A percentile compares a stretch with the other conserved stretches of the same genome.
phyloP scores from a whole-genome alignment of 2,888 invertebrate species.

The Drosophila ustulata region DNA sequence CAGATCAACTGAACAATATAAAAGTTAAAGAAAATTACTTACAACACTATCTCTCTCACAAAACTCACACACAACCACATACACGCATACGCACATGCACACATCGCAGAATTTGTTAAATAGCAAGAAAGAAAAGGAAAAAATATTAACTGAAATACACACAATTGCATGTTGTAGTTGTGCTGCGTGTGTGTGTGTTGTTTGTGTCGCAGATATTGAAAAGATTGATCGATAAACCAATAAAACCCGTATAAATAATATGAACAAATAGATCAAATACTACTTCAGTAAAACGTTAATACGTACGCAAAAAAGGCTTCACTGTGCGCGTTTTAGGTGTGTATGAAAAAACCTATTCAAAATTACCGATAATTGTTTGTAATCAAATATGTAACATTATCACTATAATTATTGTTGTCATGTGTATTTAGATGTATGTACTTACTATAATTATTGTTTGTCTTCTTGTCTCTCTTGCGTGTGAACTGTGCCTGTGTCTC shows the following conservation, averaged over 20 bases:
- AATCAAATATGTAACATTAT: conserved; percentile 22
- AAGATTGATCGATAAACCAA: conserved; percentile 42
- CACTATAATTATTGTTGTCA: conserved; percentile 32
- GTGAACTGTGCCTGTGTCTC: conserved; percentile 50
- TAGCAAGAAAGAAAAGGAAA: not conserved
- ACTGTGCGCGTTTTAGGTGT: conserved; percentile 73
- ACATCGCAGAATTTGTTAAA: conserved; percentile 4
- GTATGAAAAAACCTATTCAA: conserved; percentile 64
- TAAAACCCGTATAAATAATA: conserved; percentile 44
- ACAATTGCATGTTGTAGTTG: conserved; percentile 16
- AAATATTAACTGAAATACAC: conserved; percentile 3
- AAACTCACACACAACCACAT: conserved; percentile 12
- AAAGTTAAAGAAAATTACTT: conserved; percentile 42
- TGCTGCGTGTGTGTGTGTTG: conserved; percentile 24
- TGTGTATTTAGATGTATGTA: conserved; percentile 51
- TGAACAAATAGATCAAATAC: conserved; percentile 45
- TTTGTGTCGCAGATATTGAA: conserved; percentile 18
- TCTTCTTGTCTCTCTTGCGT: conserved; percentile 47
- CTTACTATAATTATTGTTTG: conserved; percentile 23
- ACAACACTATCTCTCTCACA: conserved; percentile 19
- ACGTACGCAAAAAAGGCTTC: conserved; percentile 64
- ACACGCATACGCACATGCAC: conserved; percentile 16
- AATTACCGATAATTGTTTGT: conserved; percentile 47
- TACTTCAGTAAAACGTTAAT: conserved; percentile 53
- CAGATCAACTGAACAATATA: conserved; percentile 57